These are phyloP conservation scores for Sebastes oblongus DNA, from an alignment of 2,797 vertebrate species.

Conservation along the genomic window DNA sequence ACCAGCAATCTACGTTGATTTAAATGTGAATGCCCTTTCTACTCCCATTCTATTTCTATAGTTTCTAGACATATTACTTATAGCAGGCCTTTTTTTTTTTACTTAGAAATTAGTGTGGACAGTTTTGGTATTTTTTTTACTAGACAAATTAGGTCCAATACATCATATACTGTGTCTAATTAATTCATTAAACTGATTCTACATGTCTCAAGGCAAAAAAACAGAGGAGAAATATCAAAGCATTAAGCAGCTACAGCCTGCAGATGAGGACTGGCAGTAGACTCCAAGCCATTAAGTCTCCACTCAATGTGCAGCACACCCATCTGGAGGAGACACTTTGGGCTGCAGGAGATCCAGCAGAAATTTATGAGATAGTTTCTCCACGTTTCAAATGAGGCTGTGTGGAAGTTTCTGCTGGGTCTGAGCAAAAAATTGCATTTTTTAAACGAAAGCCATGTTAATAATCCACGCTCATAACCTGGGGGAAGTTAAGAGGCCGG, in stretches of 20 bases:
- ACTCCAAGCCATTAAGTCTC: conserved; percentile 60
- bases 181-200: conserved; percentile 6
- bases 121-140: neutral
- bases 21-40: neutral
- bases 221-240: conserved; percentile 2
- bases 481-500: conserved; percentile 45
- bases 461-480: conserved; percentile 67
- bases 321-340: conserved; percentile 64
- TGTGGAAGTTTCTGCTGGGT: conserved; percentile 40
- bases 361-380: conserved; percentile 45
- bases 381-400: conserved; percentile 38
- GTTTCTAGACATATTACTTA: neutral
- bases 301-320: conserved; percentile 46
- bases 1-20: neutral
- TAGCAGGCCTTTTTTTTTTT: neutral
- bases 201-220: neutral
- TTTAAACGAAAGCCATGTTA: conserved; percentile 61
- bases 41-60: neutral
- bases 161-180: neutral
- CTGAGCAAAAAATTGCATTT: conserved; percentile 62
- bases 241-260: conserved; percentile 9
- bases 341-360: conserved; percentile 51
- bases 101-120: neutral
- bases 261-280: conserved; percentile 45
- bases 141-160: neutral